Percentiles rank a stretch among this genome's conserved stretches.
phyloP scores from a whole-genome alignment of 2,797 vertebrate species.

The Liasis olivaceus region DNA sequence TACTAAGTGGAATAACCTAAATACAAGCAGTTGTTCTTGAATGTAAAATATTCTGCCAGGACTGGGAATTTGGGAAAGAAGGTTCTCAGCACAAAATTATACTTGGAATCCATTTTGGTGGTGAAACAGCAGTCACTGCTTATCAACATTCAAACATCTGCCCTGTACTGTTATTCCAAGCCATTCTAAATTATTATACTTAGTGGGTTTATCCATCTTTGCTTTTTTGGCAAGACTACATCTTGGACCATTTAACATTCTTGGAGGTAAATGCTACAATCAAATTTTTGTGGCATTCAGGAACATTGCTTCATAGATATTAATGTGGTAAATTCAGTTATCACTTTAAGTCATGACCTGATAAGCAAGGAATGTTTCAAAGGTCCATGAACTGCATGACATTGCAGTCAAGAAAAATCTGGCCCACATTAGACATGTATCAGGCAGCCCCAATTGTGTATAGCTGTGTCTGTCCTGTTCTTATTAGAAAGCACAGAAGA shows the following conservation, averaged over 20 bases:
- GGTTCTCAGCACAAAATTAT: not conserved
- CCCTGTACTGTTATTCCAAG: constrained; percentile 34
- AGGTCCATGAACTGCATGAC: constrained; percentile 6
- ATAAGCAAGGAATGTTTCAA: constrained; percentile 39
- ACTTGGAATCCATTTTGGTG: constrained; percentile 40
- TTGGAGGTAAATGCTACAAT: constrained; percentile 59
- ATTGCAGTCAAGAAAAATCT: too few relatives aligned
- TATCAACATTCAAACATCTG: not conserved
- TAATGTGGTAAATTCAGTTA: constrained; percentile 59
- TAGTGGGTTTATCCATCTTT: constrained; percentile 52
- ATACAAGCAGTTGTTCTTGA: not conserved
- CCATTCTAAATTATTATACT: constrained; percentile 29
- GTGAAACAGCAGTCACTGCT: constrained; percentile 24
- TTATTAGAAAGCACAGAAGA: too few relatives aligned
- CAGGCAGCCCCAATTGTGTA: not conserved
- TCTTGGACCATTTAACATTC: constrained; percentile 49
- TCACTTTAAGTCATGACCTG: constrained; percentile 42
- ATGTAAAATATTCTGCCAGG: not conserved
- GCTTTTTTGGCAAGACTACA: constrained; percentile 36
- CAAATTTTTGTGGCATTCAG: constrained; percentile 50
- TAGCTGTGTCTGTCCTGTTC: not conserved
- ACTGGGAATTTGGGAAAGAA: not conserved
- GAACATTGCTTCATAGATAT: constrained; percentile 57
- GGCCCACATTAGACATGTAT: constrained; percentile 2
- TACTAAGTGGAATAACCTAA: not conserved